A percentile compares a stretch with the other conserved stretches of the same genome.
Conservation (phyloP, 2,113 vertebrate genomes). For the Barnardius zonarius region DNA sequence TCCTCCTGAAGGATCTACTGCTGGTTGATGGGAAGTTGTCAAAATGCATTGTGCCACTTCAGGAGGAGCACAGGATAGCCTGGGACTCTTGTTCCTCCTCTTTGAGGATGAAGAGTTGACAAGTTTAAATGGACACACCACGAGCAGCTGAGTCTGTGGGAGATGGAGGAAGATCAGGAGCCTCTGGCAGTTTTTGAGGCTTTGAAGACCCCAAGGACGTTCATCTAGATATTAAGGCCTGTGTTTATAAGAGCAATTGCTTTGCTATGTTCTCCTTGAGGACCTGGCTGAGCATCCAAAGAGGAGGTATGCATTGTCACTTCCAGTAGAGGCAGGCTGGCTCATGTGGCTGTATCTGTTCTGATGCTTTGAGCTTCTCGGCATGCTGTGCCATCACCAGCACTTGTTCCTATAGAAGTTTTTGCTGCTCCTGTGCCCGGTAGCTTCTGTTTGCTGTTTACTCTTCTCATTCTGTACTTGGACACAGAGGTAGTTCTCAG, state of each 20-base stretch:
- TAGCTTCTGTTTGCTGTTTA: not conserved
- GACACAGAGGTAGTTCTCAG: not conserved
- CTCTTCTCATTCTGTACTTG: not conserved
- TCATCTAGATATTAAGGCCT: not conserved
- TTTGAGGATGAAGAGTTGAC: not conserved
- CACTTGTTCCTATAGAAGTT: not conserved
- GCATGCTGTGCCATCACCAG: not conserved
- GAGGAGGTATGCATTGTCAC: accelerated
- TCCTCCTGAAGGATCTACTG: not conserved
- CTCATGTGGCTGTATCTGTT: not conserved
- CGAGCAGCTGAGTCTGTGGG: not conserved
- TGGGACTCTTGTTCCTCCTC: not conserved
- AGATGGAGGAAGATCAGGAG: not conserved
- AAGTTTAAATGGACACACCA: not conserved
- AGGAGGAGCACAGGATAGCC: not conserved
- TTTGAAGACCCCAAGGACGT: not conserved
- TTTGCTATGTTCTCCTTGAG: not conserved
- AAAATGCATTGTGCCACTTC: not conserved
- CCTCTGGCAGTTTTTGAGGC: not conserved
- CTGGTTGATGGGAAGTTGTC: not conserved
- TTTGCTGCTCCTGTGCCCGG: not conserved
- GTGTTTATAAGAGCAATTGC: not conserved
- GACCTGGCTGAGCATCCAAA: not conserved
- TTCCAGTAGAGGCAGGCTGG: not conserved
- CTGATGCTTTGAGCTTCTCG: not conserved